Conservation (phyloP, 2,888 invertebrate species). For the Nycteola revayana region DNA sequence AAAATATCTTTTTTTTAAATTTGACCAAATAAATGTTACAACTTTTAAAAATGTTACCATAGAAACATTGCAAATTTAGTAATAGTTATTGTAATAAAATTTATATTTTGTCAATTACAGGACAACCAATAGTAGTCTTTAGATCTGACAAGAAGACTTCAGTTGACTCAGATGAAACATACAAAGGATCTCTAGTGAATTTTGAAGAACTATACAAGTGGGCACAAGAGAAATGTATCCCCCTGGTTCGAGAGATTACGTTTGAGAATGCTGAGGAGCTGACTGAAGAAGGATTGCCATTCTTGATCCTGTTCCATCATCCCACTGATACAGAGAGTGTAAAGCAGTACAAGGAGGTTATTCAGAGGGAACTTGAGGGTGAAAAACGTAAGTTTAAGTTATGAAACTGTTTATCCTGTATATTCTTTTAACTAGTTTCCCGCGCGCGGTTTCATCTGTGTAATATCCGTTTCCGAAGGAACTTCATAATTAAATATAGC, state of each 20-base stretch:
- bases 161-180: constrained; percentile 92
- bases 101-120: no score
- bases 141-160: constrained; percentile 90
- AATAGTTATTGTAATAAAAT: no score
- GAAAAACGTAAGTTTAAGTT: constrained; percentile 96
- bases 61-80: no score
- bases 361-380: constrained; percentile 87
- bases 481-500: no score
- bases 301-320: constrained; percentile 97
- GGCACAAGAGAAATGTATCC: constrained; percentile 96
- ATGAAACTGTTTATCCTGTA: no score
- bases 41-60: no score
- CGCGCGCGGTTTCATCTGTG: no score
- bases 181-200: constrained; percentile 85
- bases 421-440: no score
- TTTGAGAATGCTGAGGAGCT: constrained; percentile 99
- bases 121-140: constrained; percentile 91
- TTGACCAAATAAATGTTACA: no score
- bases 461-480: no score
- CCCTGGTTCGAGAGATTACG: constrained; percentile 98
- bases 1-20: no score
- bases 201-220: constrained; percentile 95
- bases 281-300: constrained; percentile 98
- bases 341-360: constrained; percentile 92
- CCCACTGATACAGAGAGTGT: constrained; percentile 91